Percentiles rank a stretch among this genome's conserved stretches.
Evolutionary conservation across 2,113 vertebrate genomes (phyloP).

Genomic region (Mastomys natalensis): DNA sequence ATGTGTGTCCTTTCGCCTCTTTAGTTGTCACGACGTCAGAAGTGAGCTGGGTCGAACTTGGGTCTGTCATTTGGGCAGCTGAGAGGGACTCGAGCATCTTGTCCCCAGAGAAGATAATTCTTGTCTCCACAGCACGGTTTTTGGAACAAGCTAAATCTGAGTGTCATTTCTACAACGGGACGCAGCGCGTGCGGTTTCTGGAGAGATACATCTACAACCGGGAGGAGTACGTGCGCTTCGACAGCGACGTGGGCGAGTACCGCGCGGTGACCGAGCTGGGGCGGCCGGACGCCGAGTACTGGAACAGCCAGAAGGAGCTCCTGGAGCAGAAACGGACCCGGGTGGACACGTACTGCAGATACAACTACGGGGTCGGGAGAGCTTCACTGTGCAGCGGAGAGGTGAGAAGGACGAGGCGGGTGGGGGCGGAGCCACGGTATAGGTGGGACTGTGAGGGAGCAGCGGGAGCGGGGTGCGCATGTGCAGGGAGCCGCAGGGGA

Average conservation of each 20-base stretch:
- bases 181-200: rapidly evolving
- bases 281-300: rapidly evolving
- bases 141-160: rapidly evolving
- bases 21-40: background rate
- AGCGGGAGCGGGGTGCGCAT: background rate
- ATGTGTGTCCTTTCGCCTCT: background rate
- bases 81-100: background rate
- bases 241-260: background rate
- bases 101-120: no score
- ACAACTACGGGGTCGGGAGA: rapidly evolving
- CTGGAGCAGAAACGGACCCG: rapidly evolving
- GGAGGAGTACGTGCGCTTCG: rapidly evolving
- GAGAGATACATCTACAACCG: rapidly evolving
- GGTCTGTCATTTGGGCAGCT: background rate
- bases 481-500: background rate
- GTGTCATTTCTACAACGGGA: conserved; percentile 37
- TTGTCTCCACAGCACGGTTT: background rate
- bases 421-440: background rate
- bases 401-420: background rate
- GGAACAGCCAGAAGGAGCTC: background rate
- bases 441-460: background rate
- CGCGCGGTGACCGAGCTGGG: conserved; percentile 10
- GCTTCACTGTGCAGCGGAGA: background rate
- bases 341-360: background rate
- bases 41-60: background rate